A percentile compares a stretch with the other conserved stretches of the same genome.
Conservation (phyloP, 2,888 invertebrate genomes). For the Metopia argyrocephala region DNA sequence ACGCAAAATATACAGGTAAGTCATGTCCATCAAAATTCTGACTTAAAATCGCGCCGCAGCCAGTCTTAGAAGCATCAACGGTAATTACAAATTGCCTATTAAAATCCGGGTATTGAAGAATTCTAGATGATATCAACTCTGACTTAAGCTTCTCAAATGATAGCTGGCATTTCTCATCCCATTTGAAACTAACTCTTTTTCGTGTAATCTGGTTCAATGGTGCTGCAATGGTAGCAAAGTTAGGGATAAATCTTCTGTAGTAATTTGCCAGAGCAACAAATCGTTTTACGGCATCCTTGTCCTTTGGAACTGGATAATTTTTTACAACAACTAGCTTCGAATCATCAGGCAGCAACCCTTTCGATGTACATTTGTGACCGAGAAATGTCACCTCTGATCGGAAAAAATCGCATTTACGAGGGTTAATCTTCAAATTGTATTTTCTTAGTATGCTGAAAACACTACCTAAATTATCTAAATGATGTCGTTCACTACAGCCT, state of each 20-base stretch:
- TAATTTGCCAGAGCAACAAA: constrained; percentile 38
- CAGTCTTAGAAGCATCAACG: constrained; percentile 9
- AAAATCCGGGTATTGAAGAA: constrained; percentile 4
- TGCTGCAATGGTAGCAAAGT: constrained; percentile 34
- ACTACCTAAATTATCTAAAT: constrained; percentile 41
- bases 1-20: constrained; percentile 4
- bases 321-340: constrained; percentile 14
- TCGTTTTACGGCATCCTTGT: constrained; percentile 30
- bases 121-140: neutral
- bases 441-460: constrained; percentile 42
- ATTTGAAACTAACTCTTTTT: neutral
- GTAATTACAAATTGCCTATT: constrained; percentile 9
- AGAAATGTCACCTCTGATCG: constrained; percentile 45
- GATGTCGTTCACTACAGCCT: constrained; percentile 29
- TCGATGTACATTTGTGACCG: constrained; percentile 43
- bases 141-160: neutral
- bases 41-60: constrained; percentile 4
- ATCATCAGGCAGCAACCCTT: constrained; percentile 46
- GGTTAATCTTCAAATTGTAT: constrained; percentile 39
- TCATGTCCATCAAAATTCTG: constrained; percentile 13
- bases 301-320: constrained; percentile 5
- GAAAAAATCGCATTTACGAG: neutral
- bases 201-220: constrained; percentile 28
- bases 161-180: constrained; percentile 8
- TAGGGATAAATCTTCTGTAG: constrained; percentile 23